phyloP scores from a whole-genome alignment of 2,888 invertebrate genomes.

The Coleophora deauratella region DNA sequence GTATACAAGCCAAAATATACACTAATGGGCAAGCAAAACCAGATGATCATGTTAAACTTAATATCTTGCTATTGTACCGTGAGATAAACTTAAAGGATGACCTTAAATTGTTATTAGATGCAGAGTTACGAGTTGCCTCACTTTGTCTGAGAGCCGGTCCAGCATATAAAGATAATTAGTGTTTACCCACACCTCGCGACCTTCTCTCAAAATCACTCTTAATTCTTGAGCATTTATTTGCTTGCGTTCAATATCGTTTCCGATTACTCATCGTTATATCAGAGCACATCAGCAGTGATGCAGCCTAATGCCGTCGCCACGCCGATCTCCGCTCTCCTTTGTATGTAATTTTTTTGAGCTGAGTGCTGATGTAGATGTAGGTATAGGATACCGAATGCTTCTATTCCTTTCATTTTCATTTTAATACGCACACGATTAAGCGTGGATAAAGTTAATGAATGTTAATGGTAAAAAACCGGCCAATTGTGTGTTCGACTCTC shows the following conservation, averaged over 20 bases:
- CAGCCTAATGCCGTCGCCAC: neutral
- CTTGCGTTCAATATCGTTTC: slow-evolving; percentile 11
- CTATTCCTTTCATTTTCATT: too few species aligned
- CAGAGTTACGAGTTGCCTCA: slow-evolving; percentile 7
- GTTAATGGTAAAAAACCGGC: too few species aligned
- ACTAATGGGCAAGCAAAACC: neutral
- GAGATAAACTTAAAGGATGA: neutral
- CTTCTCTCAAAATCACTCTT: slow-evolving; percentile 25
- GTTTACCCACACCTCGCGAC: slow-evolving; percentile 32
- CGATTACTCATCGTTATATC: slow-evolving; percentile 6
- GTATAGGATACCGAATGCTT: too few species aligned
- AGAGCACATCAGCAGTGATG: neutral
- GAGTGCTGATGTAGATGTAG: neutral
- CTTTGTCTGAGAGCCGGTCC: slow-evolving; percentile 14
- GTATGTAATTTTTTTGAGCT: neutral
- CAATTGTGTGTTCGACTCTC: too few species aligned
- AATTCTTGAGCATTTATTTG: slow-evolving; percentile 14
- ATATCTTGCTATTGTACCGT: too few species aligned
- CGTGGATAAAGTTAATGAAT: too few species aligned
- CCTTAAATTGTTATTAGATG: slow-evolving; percentile 6
- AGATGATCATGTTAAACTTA: too few species aligned
- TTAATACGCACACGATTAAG: too few species aligned
- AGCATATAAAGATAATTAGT: slow-evolving; percentile 26
- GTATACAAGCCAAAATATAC: too few species aligned
- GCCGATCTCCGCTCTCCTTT: slow-evolving; percentile 5